Base-by-base conservation (phyloP, 1,140 invertebrate genomes). In the Caenorhabditis brenneri region DNA sequence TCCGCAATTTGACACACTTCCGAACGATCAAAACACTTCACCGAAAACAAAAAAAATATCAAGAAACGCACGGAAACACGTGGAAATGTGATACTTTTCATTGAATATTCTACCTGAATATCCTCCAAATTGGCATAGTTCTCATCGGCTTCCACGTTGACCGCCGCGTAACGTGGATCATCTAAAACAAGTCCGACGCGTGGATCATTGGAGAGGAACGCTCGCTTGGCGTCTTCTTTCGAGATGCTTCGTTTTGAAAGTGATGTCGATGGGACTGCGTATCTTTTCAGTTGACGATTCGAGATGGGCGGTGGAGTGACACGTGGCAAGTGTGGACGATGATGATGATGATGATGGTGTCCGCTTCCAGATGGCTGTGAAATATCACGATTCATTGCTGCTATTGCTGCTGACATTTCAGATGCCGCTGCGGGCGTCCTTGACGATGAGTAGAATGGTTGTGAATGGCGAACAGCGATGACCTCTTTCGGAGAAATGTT, bases 51-150 rank as follows among this genome's bases (percentile, higher is more conserved):
- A 16, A 6, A 58, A 58, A 31, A 58, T 5, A 9, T 58, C 6
- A 24, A 58, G 16, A 58, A 24, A 9, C n/a, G n/a, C 24, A 58
- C 15, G 24, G 36, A 65, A 65, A 33, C 58, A 65, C 58, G 33
- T 65, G 58, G 58, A 65, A 65, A 65, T 36, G 33, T 19, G 58
- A 65, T 65, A 65, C 19, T 19, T 19, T 36, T 42, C 42, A 22
- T 12, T 58, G 22, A 12, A 58, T 29, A 58, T 10, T 7, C 19
- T 42, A 74, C 65, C 65, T 74, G 65, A 24, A 74, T 74, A 74
- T 74, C 65, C 36, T 46, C 36, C 36, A 74, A 74, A 74, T 74
- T 74, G 15, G 65, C 65, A 74, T 74, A 74, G 33, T 74, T 74
- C 65, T 74, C 65, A 24, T 74, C 65, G 19, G 65, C 65, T 29